Evolutionary conservation across 2,888 invertebrate genomes (phyloP), one percentile per base, ranked within the genome.

Genomic region (Macrosoma leucophasiata): DNA sequence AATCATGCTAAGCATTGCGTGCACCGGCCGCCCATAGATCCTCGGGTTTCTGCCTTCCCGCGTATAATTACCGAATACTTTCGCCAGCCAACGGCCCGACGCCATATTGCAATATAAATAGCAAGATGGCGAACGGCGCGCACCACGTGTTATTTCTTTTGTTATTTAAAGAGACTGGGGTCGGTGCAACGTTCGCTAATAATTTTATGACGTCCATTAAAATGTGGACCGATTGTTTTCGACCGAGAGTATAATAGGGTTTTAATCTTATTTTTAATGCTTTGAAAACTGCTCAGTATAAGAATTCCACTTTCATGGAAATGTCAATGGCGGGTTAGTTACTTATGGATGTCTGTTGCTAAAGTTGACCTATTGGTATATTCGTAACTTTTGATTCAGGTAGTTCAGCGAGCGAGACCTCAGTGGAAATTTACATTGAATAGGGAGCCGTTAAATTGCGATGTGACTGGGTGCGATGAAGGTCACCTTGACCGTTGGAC

Each of bases 81-180:
- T 84, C 81, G 77, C 82, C 81, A 71, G 65, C 73, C 64, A 62
- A 63, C 70, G 60, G 67, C 59, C 54, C 62, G 64, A 62, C 77
- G 79, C 82, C 84, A 82, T 84, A 71, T 82, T 81, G 77, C 76
- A 74, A 77, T 79, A 79, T 77, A 78, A 74, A 75, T 67, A 68
- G 73, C 81, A 79, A 82, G 78, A 82, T 81, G 81, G 82, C 79
- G 67, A 76, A 64, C 68, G 48, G 55, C 45, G 52, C 56, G 53
- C 65, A 70, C 62, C 71, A 74, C 73, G 71, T 75, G 77, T 68
- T 74, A 62, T 59, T 72, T 69, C 65, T 71, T 76, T 68, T 68
- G 62, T 69, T 69, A 69, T 65, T 61, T 62, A 57, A 59, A 58
- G 61, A 55, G 58, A 59, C 51, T 43, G 43, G 50, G 44, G 46